A percentile compares a stretch with the other conserved stretches of the same genome.
Evolutionary conservation across 2,888 invertebrate species (phyloP).

Genomic region (Lysandra bellargus): DNA sequence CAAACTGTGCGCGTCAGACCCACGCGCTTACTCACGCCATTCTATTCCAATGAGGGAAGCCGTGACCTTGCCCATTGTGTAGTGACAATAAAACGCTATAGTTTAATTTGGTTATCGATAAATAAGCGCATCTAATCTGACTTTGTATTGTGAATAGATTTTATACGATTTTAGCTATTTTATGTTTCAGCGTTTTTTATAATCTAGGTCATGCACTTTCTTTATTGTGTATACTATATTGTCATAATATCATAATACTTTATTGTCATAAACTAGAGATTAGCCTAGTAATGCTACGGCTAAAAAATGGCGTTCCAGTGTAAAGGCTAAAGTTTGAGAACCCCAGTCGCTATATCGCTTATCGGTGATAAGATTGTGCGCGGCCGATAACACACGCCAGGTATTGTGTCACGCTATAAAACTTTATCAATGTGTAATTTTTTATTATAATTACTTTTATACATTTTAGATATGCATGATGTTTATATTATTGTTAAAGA

Average conservation of each 20-base stretch:
- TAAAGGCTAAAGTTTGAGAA: constrained; percentile 49
- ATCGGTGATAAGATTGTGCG: constrained; percentile 42
- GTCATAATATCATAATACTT: too few relatives aligned
- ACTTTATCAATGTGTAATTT: background rate
- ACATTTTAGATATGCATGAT: background rate
- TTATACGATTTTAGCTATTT: background rate
- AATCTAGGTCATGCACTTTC: background rate
- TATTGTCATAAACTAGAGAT: background rate
- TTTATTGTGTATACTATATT: background rate
- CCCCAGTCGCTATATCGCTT: constrained; percentile 50
- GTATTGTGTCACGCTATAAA: background rate
- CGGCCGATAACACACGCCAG: constrained; percentile 25
- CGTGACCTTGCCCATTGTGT: constrained; percentile 18
- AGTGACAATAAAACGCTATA: constrained; percentile 31
- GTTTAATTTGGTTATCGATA: background rate
- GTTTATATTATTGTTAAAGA: too few relatives aligned
- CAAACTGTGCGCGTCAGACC: constrained; percentile 48
- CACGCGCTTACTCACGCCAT: constrained; percentile 41
- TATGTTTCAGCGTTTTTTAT: background rate
- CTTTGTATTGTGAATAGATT: background rate
- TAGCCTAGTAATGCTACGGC: too few relatives aligned
- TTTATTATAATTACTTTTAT: background rate
- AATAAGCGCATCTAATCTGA: background rate
- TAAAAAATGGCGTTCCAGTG: background rate
- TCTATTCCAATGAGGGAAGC: constrained; percentile 39